phyloP scores from a whole-genome alignment of 2,113 vertebrate species.

The Petromus typicus region DNA sequence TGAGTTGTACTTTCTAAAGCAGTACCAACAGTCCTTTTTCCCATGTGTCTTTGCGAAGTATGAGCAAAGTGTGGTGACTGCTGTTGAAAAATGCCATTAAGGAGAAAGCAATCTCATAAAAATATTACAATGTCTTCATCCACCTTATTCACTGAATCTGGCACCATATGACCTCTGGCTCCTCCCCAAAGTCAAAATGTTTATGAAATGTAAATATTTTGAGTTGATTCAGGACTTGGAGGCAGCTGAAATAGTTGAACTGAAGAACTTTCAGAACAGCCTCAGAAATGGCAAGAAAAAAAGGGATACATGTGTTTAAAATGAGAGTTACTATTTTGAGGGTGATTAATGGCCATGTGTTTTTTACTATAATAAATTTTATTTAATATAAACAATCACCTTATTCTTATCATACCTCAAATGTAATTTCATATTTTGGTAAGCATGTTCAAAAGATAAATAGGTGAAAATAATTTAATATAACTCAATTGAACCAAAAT shows the following conservation, averaged over 20 bases:
- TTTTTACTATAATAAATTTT: too few relatives aligned
- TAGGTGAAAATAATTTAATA: slow-evolving; percentile 2
- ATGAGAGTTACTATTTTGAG: too few relatives aligned
- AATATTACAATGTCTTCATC: too few relatives aligned
- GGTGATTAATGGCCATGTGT: too few relatives aligned
- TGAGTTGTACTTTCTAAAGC: not conserved
- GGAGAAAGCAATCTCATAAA: not conserved
- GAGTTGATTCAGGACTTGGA: not conserved
- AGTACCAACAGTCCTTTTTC: not conserved
- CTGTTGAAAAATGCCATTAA: not conserved
- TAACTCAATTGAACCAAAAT: not conserved
- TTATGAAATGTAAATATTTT: not conserved
- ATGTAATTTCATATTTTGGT: not conserved
- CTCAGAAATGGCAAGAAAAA: not conserved
- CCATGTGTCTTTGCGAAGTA: not conserved
- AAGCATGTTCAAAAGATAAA: not conserved
- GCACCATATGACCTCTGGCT: not conserved
- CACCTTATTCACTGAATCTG: too few relatives aligned
- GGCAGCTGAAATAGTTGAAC: not conserved
- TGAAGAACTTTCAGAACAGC: not conserved
- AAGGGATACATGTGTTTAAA: too few relatives aligned
- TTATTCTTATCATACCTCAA: not conserved
- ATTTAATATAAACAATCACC: too few relatives aligned
- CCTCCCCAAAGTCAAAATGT: not conserved
- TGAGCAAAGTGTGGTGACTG: not conserved